phyloP scores from a whole-genome alignment of 1,140 invertebrate genomes.

The Ostrea denselamellosa region DNA sequence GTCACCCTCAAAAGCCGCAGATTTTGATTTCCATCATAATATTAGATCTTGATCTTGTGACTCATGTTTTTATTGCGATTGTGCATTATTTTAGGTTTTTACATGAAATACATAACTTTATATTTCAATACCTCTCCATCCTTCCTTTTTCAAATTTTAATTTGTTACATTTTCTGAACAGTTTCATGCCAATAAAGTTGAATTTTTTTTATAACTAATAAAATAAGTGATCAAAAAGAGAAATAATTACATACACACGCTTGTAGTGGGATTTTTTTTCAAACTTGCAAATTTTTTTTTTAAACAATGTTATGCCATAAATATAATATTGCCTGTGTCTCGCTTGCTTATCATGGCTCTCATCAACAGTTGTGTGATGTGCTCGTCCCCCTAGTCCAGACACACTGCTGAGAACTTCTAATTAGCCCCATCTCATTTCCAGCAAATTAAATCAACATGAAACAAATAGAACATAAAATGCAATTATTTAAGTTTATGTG shows the following conservation, averaged over 20 bases:
- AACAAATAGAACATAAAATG: slow-evolving; percentile 37
- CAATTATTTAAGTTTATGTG: slow-evolving; percentile 40
- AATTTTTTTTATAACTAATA: no score
- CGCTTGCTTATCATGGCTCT: neutral
- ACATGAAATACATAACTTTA: no score
- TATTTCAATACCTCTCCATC: no score
- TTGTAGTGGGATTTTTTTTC: neutral
- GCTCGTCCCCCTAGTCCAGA: neutral
- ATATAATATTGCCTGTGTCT: neutral
- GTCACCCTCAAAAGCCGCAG: slow-evolving; percentile 27
- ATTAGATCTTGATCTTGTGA: slow-evolving; percentile 5
- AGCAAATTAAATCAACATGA: slow-evolving; percentile 40
- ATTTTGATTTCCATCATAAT: slow-evolving; percentile 3
- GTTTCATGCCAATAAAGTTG: no score
- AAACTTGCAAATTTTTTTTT: slow-evolving; percentile 14
- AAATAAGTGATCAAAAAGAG: no score
- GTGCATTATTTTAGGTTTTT: neutral
- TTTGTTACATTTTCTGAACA: no score
- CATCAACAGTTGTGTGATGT: slow-evolving; percentile 31
- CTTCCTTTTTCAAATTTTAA: no score
- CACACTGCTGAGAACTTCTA: slow-evolving; percentile 32
- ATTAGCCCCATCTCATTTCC: slow-evolving; percentile 32
- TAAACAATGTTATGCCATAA: neutral
- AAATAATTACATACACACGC: no score
- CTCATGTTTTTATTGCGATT: slow-evolving; percentile 11